Evolutionary conservation across 1,140 invertebrate genomes (phyloP).

Genomic region (Hypothenemus hampei): DNA sequence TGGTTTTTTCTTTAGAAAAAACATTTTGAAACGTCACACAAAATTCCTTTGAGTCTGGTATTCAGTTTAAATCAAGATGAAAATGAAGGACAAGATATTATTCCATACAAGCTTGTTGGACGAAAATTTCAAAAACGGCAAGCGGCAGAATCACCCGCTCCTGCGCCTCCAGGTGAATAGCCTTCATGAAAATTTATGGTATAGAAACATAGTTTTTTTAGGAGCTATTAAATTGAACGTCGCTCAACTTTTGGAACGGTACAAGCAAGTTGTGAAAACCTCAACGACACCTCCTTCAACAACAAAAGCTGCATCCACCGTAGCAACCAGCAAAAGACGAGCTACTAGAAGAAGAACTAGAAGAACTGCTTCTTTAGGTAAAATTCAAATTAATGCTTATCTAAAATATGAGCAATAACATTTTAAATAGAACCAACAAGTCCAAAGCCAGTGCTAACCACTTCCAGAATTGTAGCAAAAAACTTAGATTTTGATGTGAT

Average conservation of each 20-base stretch:
- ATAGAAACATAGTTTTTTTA: not conserved
- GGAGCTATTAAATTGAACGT: constrained; percentile 42
- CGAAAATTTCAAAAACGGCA: constrained; percentile 35
- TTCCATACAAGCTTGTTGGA: constrained; percentile 18
- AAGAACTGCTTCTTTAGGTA: not conserved
- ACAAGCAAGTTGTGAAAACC: constrained; percentile 38
- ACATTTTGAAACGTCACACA: constrained; percentile 43
- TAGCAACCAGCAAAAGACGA: constrained; percentile 31
- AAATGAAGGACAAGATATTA: constrained; percentile 14
- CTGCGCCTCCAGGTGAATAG: constrained; percentile 37
- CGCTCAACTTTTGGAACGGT: constrained; percentile 39
- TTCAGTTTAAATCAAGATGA: constrained; percentile 35
- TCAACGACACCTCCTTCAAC: constrained; percentile 31
- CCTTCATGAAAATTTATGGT: not conserved
- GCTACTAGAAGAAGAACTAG: constrained; percentile 12
- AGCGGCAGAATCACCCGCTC: constrained; percentile 32
- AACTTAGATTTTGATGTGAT: constrained; percentile 36
- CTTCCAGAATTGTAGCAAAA: constrained; percentile 29
- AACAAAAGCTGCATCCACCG: constrained; percentile 20
- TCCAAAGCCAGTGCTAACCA: constrained; percentile 38
- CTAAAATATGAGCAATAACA: not conserved
- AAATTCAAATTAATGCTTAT: not conserved
- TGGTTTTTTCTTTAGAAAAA: not conserved
- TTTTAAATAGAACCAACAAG: constrained; percentile 20
- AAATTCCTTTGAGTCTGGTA: constrained; percentile 39